These are phyloP conservation scores for Seira musarum DNA, from an alignment of 2,888 invertebrate genomes.

Conservation along the genomic window DNA sequence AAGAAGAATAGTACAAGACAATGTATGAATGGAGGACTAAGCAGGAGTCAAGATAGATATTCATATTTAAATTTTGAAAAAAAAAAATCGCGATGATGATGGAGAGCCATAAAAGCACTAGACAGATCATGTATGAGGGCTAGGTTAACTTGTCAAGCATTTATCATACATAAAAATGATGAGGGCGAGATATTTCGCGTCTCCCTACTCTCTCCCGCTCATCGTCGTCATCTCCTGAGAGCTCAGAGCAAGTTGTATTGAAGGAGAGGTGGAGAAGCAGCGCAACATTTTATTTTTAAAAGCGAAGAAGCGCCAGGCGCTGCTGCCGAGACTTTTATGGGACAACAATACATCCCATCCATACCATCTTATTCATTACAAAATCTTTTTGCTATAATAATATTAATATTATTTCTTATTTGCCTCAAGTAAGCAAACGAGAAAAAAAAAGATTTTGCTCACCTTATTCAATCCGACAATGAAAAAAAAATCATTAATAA, in stretches of 20 bases:
- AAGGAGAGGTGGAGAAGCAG: neutral
- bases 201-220: constrained; percentile 17
- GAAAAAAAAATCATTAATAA: neutral
- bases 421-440: neutral
- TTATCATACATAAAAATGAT: constrained; percentile 46
- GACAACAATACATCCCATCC: neutral
- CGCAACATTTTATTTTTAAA: neutral
- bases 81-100: constrained; percentile 35
- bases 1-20: neutral
- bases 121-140: constrained; percentile 43
- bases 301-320: neutral
- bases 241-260: constrained; percentile 1
- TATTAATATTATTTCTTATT: no score
- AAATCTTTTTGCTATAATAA: neutral
- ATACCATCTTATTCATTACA: neutral
- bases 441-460: neutral
- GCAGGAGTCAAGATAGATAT: neutral
- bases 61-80: constrained; percentile 29
- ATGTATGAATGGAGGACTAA: neutral
- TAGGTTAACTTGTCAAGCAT: constrained; percentile 54
- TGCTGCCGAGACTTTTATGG: neutral
- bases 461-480: neutral
- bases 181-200: constrained; percentile 49
- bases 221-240: neutral
- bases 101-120: constrained; percentile 46